Conservation (phyloP, 30 jellyfish, hydroid and myxozoan genomes). For the Cassiopea andromeda region DNA sequence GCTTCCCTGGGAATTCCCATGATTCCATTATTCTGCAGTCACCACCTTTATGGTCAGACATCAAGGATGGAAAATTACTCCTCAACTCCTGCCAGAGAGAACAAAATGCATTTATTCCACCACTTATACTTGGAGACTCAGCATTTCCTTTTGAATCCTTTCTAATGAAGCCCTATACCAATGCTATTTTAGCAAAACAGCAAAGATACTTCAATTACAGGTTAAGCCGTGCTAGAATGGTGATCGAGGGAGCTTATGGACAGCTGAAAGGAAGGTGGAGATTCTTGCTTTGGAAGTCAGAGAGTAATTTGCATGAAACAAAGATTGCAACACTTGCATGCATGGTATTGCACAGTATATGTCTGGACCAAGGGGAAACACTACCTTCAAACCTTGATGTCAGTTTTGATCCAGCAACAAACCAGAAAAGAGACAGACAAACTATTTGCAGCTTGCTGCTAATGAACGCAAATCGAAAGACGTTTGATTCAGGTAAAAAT, state of each 20-base stretch:
- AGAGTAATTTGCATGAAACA: conserved; percentile 28
- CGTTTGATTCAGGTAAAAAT: not conserved
- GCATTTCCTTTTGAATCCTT: conserved; percentile 58
- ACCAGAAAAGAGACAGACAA: conserved; percentile 31
- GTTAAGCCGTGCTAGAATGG: conserved; percentile 72
- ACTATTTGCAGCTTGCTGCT: conserved; percentile 12
- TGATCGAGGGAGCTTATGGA: conserved; percentile 70
- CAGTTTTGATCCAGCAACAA: conserved; percentile 42
- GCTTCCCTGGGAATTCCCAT: not conserved
- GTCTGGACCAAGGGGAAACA: conserved; percentile 47
- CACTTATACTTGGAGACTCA: conserved; percentile 51
- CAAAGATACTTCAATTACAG: conserved; percentile 64
- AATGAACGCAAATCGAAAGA: not conserved
- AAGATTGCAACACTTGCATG: conserved; percentile 54
- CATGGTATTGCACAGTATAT: conserved; percentile 65
- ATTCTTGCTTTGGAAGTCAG: conserved; percentile 38
- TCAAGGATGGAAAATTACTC: not conserved
- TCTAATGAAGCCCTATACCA: conserved; percentile 55
- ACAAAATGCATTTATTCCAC: conserved; percentile 3
- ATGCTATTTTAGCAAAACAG: conserved; percentile 14
- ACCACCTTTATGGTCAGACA: not conserved
- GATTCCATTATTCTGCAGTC: not conserved
- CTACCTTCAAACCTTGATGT: conserved; percentile 33
- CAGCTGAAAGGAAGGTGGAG: conserved; percentile 73
- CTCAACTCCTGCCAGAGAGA: not conserved